Base-by-base conservation (phyloP, 1,140 invertebrate species). In the Streblospio benedicti region DNA sequence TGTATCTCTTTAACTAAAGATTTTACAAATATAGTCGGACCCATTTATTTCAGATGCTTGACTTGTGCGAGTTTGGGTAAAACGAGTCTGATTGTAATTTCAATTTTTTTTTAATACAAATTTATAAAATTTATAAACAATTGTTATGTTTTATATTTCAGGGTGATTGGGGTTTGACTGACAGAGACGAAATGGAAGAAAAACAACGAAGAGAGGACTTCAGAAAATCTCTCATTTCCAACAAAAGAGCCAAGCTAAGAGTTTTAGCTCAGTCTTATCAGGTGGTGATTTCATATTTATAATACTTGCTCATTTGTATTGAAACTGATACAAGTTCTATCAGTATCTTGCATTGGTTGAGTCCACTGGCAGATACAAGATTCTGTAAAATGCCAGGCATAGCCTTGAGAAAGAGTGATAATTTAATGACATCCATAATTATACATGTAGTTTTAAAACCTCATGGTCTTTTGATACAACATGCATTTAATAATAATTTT, bases 161-260 rank as follows among this genome's bases (percentile, higher is more conserved):
- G 74, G 74, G 76, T 43, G 66, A 78, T 44, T 76, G 75, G 75
- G 74, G 72, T 12, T 60, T 69, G 33, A 71, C 68, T 41, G 71
- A 71, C 33, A 69, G 65, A 20, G 64, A 70, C 31, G 74, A 73
- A 75, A 81, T 81, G 4, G 74, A 81, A 66, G 86, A 83, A 65
- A 79, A 82, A 23, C 68, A 83, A 16, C 83, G 81, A 2, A 71
- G 76, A 6, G 75, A 81, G 18, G 80, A 83, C 56, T 71, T 77
- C 64, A 63, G 74, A 56, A 60, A 64, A 31, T 65, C 72, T 52
- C 70, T 73, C 30, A 69, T 82, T n/a, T 66, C 72, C 1, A 71
- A 67, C 16, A 76, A 73, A 4, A 70, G 74, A 33, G 71, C 76
- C 9, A 67, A 78, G 55, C 70, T 82, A 6, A 69, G 67, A 31